Conservation (phyloP, 2,113 vertebrate genomes). For the Noctilio leporinus region DNA sequence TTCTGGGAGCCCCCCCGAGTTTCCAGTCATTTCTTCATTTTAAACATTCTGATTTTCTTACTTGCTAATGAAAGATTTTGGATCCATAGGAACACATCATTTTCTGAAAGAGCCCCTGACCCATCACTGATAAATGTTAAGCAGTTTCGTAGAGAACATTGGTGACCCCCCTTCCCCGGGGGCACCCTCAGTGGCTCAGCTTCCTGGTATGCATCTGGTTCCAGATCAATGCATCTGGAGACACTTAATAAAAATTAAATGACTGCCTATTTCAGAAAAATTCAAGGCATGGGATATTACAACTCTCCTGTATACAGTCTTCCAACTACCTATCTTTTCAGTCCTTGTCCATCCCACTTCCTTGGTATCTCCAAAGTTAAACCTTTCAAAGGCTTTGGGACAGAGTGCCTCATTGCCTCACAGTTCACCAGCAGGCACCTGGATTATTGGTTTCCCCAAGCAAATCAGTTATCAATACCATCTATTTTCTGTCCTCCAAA, state of each 20-base stretch:
- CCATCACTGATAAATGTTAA: background rate
- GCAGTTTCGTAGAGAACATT: too few relatives aligned
- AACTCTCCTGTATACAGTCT: background rate
- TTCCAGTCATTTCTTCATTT: background rate
- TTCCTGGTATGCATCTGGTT: too few relatives aligned
- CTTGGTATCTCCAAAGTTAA: background rate
- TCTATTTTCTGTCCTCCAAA: background rate
- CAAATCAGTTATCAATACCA: background rate
- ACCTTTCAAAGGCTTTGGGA: background rate
- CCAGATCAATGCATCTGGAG: too few relatives aligned
- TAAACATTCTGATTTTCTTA: background rate
- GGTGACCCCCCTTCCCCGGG: too few relatives aligned
- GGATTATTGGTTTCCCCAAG: background rate
- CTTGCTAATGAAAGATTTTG: background rate
- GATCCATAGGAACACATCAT: background rate
- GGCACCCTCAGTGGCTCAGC: too few relatives aligned
- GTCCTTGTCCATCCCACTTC: background rate
- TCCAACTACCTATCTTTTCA: background rate
- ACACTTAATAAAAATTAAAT: too few relatives aligned
- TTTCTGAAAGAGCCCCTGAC: background rate
- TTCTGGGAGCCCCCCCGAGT: background rate
- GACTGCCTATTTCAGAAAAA: too few relatives aligned
- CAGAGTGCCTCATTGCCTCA: background rate
- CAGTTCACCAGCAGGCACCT: background rate
- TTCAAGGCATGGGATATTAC: background rate